A percentile compares a stretch with the other conserved stretches of the same genome.
phyloP scores from a whole-genome alignment of 1,140 invertebrate genomes.

The Grapholita molesta region DNA sequence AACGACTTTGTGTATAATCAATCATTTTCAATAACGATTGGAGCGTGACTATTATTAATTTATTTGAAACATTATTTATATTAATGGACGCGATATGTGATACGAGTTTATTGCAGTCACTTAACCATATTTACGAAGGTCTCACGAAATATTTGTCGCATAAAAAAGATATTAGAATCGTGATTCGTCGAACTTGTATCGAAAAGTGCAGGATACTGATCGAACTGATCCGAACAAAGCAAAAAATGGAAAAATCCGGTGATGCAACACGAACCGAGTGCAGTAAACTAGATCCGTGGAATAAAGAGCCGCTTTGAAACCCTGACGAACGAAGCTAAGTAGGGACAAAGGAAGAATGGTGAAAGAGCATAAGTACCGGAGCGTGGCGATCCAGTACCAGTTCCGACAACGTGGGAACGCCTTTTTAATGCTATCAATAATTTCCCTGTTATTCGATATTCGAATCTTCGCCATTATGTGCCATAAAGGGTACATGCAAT shows the following conservation, averaged over 20 bases:
- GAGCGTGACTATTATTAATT: background rate
- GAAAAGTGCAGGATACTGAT: conserved; percentile 28
- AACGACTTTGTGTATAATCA: conserved; percentile 19
- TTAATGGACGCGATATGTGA: background rate
- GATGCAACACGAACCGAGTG: conserved; percentile 62
- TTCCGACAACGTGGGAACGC: conserved; percentile 68
- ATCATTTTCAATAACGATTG: background rate
- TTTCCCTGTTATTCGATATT: conserved; percentile 27
- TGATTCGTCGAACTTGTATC: background rate
- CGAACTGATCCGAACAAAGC: conserved; percentile 32
- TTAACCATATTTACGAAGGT: background rate
- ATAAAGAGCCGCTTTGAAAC: conserved; percentile 52
- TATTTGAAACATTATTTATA: background rate
- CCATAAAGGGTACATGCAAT: conserved; percentile 1
- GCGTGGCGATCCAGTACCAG: conserved; percentile 58
- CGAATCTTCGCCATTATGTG: conserved; percentile 12
- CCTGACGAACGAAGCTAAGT: conserved; percentile 55
- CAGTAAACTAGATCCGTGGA: conserved; percentile 56
- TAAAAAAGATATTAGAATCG: background rate
- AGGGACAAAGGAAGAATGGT: conserved; percentile 68
- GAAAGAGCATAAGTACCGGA: conserved; percentile 61
- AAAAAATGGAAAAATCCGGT: conserved; percentile 54
- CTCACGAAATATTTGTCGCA: background rate
- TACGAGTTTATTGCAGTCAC: background rate
- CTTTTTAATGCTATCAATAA: conserved; percentile 54